phyloP scores from a whole-genome alignment of 2,797 vertebrate genomes.

The Sarcophilus harrisii region DNA sequence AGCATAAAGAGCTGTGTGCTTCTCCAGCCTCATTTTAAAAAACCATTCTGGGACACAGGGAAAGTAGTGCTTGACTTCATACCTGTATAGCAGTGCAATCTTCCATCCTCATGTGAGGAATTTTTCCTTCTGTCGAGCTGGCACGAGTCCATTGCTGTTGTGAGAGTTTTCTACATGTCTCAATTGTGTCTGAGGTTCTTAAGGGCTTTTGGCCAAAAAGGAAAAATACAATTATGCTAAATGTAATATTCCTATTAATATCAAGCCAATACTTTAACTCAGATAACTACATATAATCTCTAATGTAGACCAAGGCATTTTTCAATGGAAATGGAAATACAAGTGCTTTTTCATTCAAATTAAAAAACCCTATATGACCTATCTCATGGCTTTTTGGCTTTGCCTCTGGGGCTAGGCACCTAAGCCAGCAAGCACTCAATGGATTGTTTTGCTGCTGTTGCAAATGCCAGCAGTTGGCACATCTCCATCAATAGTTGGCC shows the following conservation, averaged over 20 bases:
- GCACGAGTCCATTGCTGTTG: slow-evolving; percentile 79
- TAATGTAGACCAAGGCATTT: slow-evolving; percentile 38
- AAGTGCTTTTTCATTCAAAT: slow-evolving; percentile 22
- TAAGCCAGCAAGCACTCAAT: neutral
- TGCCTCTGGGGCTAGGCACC: neutral
- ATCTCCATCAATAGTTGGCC: neutral
- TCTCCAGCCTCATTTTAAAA: neutral
- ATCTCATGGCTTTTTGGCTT: neutral
- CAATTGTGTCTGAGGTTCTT: slow-evolving; percentile 77
- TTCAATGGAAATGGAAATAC: neutral
- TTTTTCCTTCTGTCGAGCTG: slow-evolving; percentile 85
- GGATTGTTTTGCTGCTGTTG: neutral
- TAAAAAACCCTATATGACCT: slow-evolving; percentile 20
- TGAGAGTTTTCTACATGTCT: slow-evolving; percentile 83
- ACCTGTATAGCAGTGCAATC: slow-evolving; percentile 90
- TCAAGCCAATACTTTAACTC: slow-evolving; percentile 44
- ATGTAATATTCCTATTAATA: slow-evolving; percentile 34
- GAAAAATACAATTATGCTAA: slow-evolving; percentile 65
- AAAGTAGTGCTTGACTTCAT: slow-evolving; percentile 44
- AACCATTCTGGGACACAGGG: neutral
- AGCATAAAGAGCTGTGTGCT: neutral
- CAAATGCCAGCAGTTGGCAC: neutral
- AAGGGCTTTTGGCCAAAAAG: slow-evolving; percentile 83
- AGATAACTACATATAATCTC: slow-evolving; percentile 46
- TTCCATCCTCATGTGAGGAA: slow-evolving; percentile 89